Evolutionary conservation across 1,140 invertebrate species (phyloP).

Genomic region (Oryctes rhinoceros): DNA sequence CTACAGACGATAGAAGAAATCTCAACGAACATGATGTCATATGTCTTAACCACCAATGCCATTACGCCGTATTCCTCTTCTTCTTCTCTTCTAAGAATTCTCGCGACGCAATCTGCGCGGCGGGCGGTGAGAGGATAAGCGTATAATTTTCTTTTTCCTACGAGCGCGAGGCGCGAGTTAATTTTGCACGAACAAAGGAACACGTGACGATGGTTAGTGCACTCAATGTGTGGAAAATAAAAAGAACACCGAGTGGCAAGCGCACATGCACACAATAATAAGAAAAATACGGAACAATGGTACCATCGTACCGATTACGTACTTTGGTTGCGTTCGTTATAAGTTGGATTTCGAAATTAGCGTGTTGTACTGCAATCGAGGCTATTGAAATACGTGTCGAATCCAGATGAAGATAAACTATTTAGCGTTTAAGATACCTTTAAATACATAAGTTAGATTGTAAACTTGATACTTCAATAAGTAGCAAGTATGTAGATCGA

Average conservation of each 20-base stretch:
- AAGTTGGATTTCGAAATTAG: constrained; percentile 27
- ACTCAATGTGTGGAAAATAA: constrained; percentile 2
- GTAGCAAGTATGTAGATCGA: no score
- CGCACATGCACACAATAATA: constrained; percentile 16
- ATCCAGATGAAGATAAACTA: not conserved
- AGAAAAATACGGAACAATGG: constrained; percentile 24
- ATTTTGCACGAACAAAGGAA: constrained; percentile 23
- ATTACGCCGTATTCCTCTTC: no score
- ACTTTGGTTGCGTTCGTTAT: not conserved
- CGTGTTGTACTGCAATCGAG: not conserved
- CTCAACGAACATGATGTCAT: constrained; percentile 25
- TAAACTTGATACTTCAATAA: no score
- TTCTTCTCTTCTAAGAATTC: not conserved
- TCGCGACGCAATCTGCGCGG: not conserved
- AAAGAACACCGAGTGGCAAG: not conserved
- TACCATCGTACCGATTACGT: not conserved
- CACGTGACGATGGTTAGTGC: constrained; percentile 23
- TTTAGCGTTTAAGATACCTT: not conserved
- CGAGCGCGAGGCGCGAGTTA: constrained; percentile 1
- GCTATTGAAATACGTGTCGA: not conserved
- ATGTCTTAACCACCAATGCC: not conserved
- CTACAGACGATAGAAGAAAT: not conserved
- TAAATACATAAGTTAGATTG: no score
- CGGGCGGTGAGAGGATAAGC: not conserved
- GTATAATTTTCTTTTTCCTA: constrained; percentile 6